A percentile compares a stretch with the other conserved stretches of the same genome.
Conservation (phyloP, 1,140 invertebrate genomes). For the Meloidogyne exigua region DNA sequence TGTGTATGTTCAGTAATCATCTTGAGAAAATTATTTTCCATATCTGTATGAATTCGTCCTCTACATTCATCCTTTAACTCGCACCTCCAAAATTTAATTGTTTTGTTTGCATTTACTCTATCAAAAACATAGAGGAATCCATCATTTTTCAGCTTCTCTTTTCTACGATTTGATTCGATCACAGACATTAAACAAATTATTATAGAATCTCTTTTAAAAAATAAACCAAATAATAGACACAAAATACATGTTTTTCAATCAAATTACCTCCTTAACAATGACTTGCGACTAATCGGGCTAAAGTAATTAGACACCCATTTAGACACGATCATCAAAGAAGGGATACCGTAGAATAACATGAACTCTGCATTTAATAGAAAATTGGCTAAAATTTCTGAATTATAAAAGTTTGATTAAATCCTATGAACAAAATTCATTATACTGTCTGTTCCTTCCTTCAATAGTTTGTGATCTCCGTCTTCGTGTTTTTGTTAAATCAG, state of each 20-base stretch:
- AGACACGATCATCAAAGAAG: no score
- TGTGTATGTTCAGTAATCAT: slow-evolving; percentile 6
- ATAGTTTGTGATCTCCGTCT: background rate
- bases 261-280: no score
- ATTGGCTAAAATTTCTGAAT: no score
- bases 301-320: no score
- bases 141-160: background rate
- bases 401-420: no score
- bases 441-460: background rate
- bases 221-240: no score
- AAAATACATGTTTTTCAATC: no score
- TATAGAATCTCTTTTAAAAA: no score
- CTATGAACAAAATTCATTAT: no score
- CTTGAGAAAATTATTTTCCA: slow-evolving; percentile 2
- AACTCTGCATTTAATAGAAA: no score
- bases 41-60: slow-evolving; percentile 10
- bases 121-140: slow-evolving; percentile 4
- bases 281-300: no score
- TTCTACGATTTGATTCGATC: slow-evolving; percentile 2
- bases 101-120: slow-evolving; percentile 8
- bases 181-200: background rate
- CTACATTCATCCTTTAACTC: slow-evolving; percentile 9
- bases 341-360: no score
- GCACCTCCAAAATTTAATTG: slow-evolving; percentile 17
- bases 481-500: background rate